Evolutionary conservation across 2,113 vertebrate species (phyloP).

Genomic region (Aleadryas rufinucha): DNA sequence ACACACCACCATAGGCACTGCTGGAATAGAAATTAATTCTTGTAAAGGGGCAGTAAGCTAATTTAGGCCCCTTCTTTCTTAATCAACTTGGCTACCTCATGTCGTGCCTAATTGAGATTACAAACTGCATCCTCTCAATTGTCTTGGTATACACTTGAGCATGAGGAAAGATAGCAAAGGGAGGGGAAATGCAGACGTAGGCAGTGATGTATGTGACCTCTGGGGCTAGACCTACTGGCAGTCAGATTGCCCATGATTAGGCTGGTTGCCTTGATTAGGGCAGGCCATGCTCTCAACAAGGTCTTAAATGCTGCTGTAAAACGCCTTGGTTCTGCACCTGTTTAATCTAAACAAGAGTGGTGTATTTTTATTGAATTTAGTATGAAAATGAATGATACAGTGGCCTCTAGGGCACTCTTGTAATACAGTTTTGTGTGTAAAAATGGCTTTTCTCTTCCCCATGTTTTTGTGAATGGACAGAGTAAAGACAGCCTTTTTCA

Average conservation of each 20-base stretch:
- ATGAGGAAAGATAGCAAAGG: background rate
- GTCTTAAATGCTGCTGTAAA: background rate
- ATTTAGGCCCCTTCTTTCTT: background rate
- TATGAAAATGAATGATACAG: background rate
- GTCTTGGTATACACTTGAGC: background rate
- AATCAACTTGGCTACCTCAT: background rate
- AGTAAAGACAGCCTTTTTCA: background rate
- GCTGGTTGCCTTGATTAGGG: background rate
- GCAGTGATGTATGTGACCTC: background rate
- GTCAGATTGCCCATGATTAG: background rate
- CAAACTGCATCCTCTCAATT: background rate
- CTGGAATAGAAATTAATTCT: background rate
- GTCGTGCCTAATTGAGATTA: background rate
- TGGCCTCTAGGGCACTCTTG: background rate
- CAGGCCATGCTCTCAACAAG: background rate
- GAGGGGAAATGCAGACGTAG: background rate
- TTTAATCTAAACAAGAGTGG: background rate
- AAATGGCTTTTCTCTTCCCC: background rate
- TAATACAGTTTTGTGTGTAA: background rate
- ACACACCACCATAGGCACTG: background rate
- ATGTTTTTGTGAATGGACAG: background rate
- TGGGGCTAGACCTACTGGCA: background rate
- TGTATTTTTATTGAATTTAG: constrained; percentile 9
- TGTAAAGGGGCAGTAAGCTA: background rate
- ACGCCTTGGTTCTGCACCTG: background rate